Conservation (phyloP, 1,140 invertebrate genomes). For the Heliothis virescens region DNA sequence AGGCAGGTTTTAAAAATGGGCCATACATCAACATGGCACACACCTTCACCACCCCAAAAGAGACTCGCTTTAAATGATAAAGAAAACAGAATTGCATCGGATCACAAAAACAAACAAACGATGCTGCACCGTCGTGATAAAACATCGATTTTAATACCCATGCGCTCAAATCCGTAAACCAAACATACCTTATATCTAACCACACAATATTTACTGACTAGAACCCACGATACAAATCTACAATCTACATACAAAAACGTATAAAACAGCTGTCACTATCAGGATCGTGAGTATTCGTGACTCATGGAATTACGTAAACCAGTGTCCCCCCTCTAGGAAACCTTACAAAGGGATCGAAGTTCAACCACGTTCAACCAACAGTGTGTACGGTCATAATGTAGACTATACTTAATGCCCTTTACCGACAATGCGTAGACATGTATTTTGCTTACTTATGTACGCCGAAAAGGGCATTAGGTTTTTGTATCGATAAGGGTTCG, state of each 20-base stretch:
- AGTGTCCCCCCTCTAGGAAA: conserved; percentile 41
- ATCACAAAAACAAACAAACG: no score
- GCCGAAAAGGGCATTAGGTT: not conserved
- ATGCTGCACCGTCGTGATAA: no score
- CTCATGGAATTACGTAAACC: conserved; percentile 31
- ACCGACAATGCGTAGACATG: conserved; percentile 1
- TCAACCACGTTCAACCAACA: conserved; percentile 20
- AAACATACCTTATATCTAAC: not conserved
- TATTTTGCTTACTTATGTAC: not conserved
- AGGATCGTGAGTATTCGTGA: conserved; percentile 6
- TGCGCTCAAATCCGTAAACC: not conserved
- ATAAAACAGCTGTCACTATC: conserved; percentile 7
- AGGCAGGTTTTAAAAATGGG: no score
- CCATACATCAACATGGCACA: no score
- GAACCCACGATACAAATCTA: not conserved
- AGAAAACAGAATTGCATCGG: no score
- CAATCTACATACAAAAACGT: not conserved
- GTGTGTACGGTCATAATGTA: conserved; percentile 16
- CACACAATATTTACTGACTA: not conserved
- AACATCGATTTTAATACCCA: not conserved
- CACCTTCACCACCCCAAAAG: no score
- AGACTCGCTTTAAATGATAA: no score
- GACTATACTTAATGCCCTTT: conserved; percentile 22
- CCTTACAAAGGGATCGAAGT: conserved; percentile 41
- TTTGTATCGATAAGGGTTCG: conserved; percentile 4